Evolutionary conservation across 2,888 invertebrate genomes (phyloP), one percentile per base, ranked within the genome.

Genomic region (Dusona sp.): DNA sequence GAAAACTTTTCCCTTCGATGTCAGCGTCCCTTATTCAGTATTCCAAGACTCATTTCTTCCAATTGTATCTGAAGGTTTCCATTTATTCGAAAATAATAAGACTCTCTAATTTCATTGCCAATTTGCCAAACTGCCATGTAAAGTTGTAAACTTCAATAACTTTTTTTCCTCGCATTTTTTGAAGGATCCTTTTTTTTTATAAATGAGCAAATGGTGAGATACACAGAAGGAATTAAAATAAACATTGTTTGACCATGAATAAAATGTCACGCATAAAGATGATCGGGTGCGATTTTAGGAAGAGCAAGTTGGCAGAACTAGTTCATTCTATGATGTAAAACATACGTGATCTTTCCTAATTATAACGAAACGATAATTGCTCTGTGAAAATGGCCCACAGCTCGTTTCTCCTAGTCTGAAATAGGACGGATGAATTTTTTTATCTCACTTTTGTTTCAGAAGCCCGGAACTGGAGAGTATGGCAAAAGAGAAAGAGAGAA

Each of bases 361-460:
- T 22, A 64, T 11, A 22, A 36, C 9, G 48, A 61, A 80, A 72
- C 33, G 33, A 79, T 79, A 72, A 72, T 79, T 61, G 79, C 79
- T 61, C 48, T 2, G 51, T 45, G 29, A 51, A 73, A 81, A 65
- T 42, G 25, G 65, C n/a, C 54, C 54, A 38, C 16, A 54, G 74
- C 65, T 25, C 22, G 61, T 80, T 72, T 45, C 25, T 80, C 11
- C 33, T 22, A 7, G 25, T 29, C 48, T 36, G 3, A 48, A 81
- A 81, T 74, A 29, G 38, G 72, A 74, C 61, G 51, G 54, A 54
- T 38, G 74, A 65, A 16, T 45, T 65, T 45, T 81, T 79, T 79
- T n/a, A 19, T 73, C 25, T 54, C 38, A 48, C 54, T 22, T 16
- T n/a, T 38, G 57, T 45, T 65, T 33, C 25, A 74, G 54, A 81